Conservation (phyloP, 2,113 vertebrate species). For the Cromileptes altivelis region DNA sequence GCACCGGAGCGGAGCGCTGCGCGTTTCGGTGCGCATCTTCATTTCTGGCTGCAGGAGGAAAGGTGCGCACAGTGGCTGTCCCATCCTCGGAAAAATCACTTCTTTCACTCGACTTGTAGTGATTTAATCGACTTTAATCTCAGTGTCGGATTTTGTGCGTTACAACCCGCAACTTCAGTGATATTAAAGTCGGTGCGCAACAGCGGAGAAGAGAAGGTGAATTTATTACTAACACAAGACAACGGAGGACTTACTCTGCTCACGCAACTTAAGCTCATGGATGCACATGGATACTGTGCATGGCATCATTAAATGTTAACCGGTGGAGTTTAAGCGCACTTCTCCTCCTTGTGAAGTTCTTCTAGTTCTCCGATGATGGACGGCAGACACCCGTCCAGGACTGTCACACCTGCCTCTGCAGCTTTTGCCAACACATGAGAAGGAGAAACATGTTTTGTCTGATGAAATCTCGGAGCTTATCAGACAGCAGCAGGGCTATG, state of each 20-base stretch:
- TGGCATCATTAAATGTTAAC: not conserved
- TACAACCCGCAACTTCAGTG: not conserved
- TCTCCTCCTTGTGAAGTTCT: slow-evolving; percentile 22
- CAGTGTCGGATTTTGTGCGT: not conserved
- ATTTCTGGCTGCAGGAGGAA: slow-evolving; percentile 55
- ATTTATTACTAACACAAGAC: not conserved
- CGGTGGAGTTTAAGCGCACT: slow-evolving; percentile 41
- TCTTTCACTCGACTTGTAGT: not conserved
- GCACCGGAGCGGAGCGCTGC: slow-evolving; percentile 51
- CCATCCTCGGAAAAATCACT: slow-evolving; percentile 28
- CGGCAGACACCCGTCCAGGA: slow-evolving; percentile 50
- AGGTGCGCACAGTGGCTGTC: slow-evolving; percentile 48
- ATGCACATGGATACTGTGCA: not conserved
- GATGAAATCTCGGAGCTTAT: slow-evolving; percentile 73
- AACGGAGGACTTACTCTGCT: not conserved
- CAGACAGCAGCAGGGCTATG: slow-evolving; percentile 72
- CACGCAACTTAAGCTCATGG: slow-evolving; percentile 28
- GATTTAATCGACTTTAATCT: not conserved
- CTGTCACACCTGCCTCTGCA: slow-evolving; percentile 56
- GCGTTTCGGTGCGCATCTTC: slow-evolving; percentile 70
- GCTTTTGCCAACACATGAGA: slow-evolving; percentile 67
- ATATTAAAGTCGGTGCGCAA: slow-evolving; percentile 15
- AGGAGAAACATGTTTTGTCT: slow-evolving; percentile 71
- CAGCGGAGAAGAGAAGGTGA: slow-evolving; percentile 20
- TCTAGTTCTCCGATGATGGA: slow-evolving; percentile 62